These are phyloP conservation scores for Furcifer pardalis DNA, from an alignment of 2,797 vertebrate genomes.

Conservation along the genomic window DNA sequence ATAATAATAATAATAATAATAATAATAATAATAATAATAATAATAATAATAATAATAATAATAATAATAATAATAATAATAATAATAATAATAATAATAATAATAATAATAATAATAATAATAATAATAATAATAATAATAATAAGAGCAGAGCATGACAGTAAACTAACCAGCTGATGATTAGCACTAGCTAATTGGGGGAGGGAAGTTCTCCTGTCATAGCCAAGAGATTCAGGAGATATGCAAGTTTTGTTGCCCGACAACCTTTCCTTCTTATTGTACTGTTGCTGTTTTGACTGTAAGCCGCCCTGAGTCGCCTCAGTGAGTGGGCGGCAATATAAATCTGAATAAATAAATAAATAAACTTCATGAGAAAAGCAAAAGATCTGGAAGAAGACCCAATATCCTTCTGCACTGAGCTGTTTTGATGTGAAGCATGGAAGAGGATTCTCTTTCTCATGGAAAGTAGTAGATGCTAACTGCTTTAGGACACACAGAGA, in stretches of 20 bases:
- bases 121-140: too few species aligned
- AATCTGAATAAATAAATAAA: too few species aligned
- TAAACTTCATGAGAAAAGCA: conserved; percentile 9
- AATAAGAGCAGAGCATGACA: conserved; percentile 11
- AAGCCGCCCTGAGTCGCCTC: too few species aligned
- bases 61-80: too few species aligned
- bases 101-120: too few species aligned
- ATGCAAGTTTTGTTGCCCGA: conserved; percentile 9
- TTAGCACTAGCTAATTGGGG: conserved; percentile 11
- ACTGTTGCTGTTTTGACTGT: too few species aligned
- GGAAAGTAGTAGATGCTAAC: neutral
- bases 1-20: too few species aligned
- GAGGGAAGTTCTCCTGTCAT: conserved; percentile 34
- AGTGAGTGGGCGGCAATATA: too few species aligned
- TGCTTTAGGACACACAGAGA: neutral
- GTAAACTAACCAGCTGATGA: conserved; percentile 47
- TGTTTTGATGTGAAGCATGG: neutral
- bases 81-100: too few species aligned
- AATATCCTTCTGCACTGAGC: neutral
- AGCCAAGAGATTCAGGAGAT: conserved; percentile 30
- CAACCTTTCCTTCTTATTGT: neutral
- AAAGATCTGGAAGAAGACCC: conserved; percentile 2
- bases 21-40: too few species aligned
- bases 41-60: too few species aligned
- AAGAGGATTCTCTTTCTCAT: neutral